Conservation (phyloP, 1,140 invertebrate species). For the Anastrepha obliqua region DNA sequence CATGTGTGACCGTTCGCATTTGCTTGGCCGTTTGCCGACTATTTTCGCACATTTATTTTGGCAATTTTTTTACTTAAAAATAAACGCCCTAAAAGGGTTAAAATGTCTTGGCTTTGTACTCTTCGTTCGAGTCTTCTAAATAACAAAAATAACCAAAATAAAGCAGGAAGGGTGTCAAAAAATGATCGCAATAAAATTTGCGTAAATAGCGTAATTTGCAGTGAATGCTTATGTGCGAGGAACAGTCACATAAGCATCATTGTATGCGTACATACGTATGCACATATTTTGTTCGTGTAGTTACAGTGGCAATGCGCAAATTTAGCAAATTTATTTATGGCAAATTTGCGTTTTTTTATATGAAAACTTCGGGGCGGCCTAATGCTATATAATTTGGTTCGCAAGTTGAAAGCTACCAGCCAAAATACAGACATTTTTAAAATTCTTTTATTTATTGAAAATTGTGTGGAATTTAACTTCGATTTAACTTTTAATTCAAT, state of each 20-base stretch:
- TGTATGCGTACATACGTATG: no score
- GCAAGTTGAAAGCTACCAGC: no score
- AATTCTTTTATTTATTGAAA: no score
- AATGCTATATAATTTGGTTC: no score
- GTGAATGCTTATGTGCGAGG: background rate
- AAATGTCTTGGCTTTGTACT: slow-evolving; percentile 14
- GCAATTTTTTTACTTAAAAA: slow-evolving; percentile 14
- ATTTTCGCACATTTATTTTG: slow-evolving; percentile 42
- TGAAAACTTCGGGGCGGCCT: background rate
- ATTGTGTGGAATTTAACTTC: no score
- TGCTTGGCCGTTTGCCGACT: background rate
- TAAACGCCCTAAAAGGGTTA: background rate
- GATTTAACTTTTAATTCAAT: no score
- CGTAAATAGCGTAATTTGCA: slow-evolving; percentile 55
- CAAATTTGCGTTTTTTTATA: background rate
- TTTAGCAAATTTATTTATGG: slow-evolving; percentile 14
- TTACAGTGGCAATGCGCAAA: background rate
- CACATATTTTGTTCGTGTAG: background rate
- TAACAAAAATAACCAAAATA: background rate
- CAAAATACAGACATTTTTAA: no score
- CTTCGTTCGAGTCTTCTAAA: background rate
- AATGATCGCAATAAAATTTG: slow-evolving; percentile 57
- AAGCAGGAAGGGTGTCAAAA: slow-evolving; percentile 41
- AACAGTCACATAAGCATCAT: background rate
- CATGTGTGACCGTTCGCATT: slow-evolving; percentile 13